Base-by-base conservation (phyloP, 2,888 invertebrate genomes). In the Diaprepes abbreviatus region DNA sequence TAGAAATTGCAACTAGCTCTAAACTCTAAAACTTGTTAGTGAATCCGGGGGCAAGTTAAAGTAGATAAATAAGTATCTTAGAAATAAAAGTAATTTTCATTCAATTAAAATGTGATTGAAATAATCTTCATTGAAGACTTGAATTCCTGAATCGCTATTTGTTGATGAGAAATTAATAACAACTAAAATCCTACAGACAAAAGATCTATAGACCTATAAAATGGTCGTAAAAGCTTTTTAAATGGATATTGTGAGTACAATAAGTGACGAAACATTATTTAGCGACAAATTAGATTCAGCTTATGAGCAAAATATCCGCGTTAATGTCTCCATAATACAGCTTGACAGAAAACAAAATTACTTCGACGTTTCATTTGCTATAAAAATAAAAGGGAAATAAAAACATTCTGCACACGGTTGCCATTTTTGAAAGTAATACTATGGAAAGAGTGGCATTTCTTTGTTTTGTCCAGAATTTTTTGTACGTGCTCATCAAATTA, bases 311-410 rank as follows among this genome's bases (percentile, higher is more conserved):
- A 55, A 24, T 38, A 17, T 55, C 55, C 12, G 24, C 38, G 55
- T 38, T 55, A 55, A 55, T 55, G 55, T 55, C 35, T 55, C 38
- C 38, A 55, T 55, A 55, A 55, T 55, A 38, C 38, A 14, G 55
- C 55, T 55, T 55, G 55, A 55, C 38, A 55, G 38, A 55, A 38
- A 21, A 38, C 35, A 21, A 55, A 55, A 55, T 55, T 24, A 12
- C 55, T 55, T 55, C 19, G 24, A 14, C n/a, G 38, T 24, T 55
- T 55, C 6, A 4, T 24, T 38, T n/a, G 3, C 10, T 10, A n/a
- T 10, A 35, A 35, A 54, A 35, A 21, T 45, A 9, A 28, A 48
- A 5, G 21, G 28, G 28, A 24, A 14, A 50, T 50, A 28, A 31
- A 50, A 50, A 7, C 1, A 6, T 21, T 45, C n/a, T 10, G 24